Evolutionary conservation across 2,797 vertebrate species (phyloP).

Genomic region (Passerculus sandwichensis): DNA sequence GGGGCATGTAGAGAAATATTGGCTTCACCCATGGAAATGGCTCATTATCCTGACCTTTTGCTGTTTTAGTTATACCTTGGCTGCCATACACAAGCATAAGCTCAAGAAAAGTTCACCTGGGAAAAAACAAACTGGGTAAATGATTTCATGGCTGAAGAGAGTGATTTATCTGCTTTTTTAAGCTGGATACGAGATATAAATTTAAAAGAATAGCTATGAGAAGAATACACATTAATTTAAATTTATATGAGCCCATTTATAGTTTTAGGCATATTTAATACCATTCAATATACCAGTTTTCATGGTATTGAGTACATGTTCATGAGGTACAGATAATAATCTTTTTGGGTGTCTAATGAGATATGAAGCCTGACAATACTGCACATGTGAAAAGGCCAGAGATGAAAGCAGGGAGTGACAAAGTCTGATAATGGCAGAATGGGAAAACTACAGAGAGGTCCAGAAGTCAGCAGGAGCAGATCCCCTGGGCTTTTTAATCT

Average conservation of each 20-base stretch:
- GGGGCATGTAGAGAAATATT: conserved; percentile 34
- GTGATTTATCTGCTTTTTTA: neutral
- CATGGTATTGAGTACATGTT: neutral
- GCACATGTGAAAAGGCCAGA: neutral
- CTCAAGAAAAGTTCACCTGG: neutral
- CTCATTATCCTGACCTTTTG: conserved; percentile 63
- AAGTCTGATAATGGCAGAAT: neutral
- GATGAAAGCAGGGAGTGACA: neutral
- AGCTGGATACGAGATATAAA: neutral
- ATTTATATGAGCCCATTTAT: neutral
- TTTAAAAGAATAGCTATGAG: neutral
- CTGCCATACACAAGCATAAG: neutral
- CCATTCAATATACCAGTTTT: neutral
- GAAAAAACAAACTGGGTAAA: neutral
- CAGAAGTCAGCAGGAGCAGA: neutral
- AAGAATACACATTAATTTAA: neutral
- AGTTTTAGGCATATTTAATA: neutral
- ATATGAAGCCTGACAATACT: neutral
- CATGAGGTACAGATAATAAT: neutral
- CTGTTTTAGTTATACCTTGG: conserved; percentile 11
- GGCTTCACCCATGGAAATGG: neutral
- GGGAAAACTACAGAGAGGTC: neutral
- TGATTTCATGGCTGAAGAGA: neutral
- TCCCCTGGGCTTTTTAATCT: neutral
- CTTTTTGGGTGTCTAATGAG: neutral